phyloP scores from a whole-genome alignment of 2,888 invertebrate genomes.

The Dromius quadrimaculatus region DNA sequence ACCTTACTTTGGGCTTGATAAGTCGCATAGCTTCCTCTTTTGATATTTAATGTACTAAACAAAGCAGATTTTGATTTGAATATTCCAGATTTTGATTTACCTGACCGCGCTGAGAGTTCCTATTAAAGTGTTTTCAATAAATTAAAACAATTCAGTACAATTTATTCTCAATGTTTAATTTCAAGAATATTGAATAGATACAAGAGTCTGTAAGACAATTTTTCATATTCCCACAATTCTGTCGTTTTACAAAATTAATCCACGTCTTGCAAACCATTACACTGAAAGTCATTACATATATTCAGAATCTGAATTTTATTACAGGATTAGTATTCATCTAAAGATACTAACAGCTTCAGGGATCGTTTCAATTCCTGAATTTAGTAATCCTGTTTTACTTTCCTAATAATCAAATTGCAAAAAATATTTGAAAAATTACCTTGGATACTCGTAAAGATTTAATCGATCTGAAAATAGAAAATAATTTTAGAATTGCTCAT shows the following conservation, averaged over 20 bases:
- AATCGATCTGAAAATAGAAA: background rate
- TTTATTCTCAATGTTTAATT: background rate
- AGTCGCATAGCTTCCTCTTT: constrained; percentile 55
- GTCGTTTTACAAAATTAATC: constrained; percentile 3
- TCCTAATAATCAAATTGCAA: background rate
- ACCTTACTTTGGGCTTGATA: constrained; percentile 57
- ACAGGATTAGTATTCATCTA: no score
- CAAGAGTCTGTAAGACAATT: constrained; percentile 23
- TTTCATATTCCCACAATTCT: constrained; percentile 1
- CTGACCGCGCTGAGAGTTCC: background rate
- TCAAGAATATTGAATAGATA: constrained; percentile 16
- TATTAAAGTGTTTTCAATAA: constrained; percentile 3
- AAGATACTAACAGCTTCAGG: no score
- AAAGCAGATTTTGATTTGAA: constrained; percentile 53
- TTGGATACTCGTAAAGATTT: background rate
- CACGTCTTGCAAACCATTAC: constrained; percentile 46
- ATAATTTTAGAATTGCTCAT: background rate
- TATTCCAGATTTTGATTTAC: no score
- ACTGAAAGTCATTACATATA: constrained; percentile 36
- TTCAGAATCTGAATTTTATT: constrained; percentile 11
- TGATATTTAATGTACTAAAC: constrained; percentile 57
- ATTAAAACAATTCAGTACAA: background rate
- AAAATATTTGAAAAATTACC: background rate
- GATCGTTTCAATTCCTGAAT: no score
- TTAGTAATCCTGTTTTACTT: background rate